These are phyloP conservation scores for Drosophila obscura DNA, from an alignment of 1,140 invertebrate species.

Conservation along the genomic window DNA sequence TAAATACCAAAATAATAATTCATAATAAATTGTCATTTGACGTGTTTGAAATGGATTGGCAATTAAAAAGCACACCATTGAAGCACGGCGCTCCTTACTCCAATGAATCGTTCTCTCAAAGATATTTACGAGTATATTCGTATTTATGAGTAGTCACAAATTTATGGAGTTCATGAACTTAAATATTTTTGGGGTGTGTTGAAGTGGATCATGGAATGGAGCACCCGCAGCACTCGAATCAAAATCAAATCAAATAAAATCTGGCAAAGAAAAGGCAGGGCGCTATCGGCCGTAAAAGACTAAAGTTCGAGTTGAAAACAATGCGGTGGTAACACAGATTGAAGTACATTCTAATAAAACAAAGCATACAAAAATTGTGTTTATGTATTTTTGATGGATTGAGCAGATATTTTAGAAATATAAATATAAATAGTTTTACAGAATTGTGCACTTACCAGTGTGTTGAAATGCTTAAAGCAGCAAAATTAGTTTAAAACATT, in stretches of 20 bases:
- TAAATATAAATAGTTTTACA: too few relatives aligned
- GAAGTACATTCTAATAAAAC: slow-evolving; percentile 8
- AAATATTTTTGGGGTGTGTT: slow-evolving; percentile 32
- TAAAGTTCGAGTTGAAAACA: slow-evolving; percentile 3
- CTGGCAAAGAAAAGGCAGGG: slow-evolving; percentile 5
- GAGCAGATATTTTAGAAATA: too few relatives aligned
- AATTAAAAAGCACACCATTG: slow-evolving; percentile 68
- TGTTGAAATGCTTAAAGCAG: too few relatives aligned
- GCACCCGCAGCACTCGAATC: slow-evolving; percentile 10
- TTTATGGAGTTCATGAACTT: slow-evolving; percentile 72
- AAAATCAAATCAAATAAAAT: slow-evolving; percentile 24
- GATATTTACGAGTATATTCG: not conserved
- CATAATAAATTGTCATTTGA: slow-evolving; percentile 78
- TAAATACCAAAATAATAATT: slow-evolving; percentile 48
- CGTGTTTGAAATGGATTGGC: slow-evolving; percentile 71
- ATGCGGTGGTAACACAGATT: not conserved
- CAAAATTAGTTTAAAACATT: too few relatives aligned
- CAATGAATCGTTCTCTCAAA: slow-evolving; percentile 28
- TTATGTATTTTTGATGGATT: too few relatives aligned
- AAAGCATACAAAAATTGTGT: not conserved
- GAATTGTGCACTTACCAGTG: too few relatives aligned
- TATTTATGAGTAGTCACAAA: slow-evolving; percentile 40
- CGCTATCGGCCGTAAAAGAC: slow-evolving; percentile 8
- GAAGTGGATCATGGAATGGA: slow-evolving; percentile 31
- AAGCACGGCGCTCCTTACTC: slow-evolving; percentile 26